A percentile compares a stretch with the other conserved stretches of the same genome.
These are phyloP conservation scores for Palaemon carinicauda DNA, from an alignment of 1,140 invertebrate species.

Conservation along the genomic window DNA sequence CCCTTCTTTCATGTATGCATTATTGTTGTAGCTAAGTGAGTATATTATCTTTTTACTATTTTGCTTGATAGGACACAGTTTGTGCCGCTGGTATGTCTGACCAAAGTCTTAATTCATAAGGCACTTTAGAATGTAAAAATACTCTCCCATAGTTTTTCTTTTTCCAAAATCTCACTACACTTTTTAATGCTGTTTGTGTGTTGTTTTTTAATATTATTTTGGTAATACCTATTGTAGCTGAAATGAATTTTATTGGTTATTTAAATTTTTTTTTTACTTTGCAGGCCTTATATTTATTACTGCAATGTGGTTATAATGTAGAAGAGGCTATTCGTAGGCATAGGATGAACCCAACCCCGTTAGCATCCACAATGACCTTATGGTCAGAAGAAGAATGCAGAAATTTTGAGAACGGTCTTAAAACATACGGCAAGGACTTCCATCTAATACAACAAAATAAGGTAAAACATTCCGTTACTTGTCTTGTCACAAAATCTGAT, in stretches of 20 bases:
- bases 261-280: neutral
- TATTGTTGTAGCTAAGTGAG: no score
- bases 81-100: no score
- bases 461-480: slow-evolving; percentile 67
- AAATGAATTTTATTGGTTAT: neutral
- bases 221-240: no score
- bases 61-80: no score
- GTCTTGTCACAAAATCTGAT: neutral
- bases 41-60: no score
- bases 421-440: slow-evolving; percentile 95
- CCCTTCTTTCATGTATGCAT: no score
- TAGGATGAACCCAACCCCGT: slow-evolving; percentile 80
- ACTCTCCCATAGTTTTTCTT: no score
- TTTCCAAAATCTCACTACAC: no score
- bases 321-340: slow-evolving; percentile 87
- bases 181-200: no score
- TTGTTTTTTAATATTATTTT: no score
- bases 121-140: no score
- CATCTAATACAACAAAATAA: slow-evolving; percentile 93
- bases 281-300: slow-evolving; percentile 87
- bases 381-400: slow-evolving; percentile 98
- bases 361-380: slow-evolving; percentile 79
- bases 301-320: slow-evolving; percentile 93
- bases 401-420: slow-evolving; percentile 94
- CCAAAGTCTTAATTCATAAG: no score